Evolutionary conservation across 2,888 invertebrate genomes (phyloP), one percentile per base, ranked within the genome.

Genomic region (Uropetala carovei): DNA sequence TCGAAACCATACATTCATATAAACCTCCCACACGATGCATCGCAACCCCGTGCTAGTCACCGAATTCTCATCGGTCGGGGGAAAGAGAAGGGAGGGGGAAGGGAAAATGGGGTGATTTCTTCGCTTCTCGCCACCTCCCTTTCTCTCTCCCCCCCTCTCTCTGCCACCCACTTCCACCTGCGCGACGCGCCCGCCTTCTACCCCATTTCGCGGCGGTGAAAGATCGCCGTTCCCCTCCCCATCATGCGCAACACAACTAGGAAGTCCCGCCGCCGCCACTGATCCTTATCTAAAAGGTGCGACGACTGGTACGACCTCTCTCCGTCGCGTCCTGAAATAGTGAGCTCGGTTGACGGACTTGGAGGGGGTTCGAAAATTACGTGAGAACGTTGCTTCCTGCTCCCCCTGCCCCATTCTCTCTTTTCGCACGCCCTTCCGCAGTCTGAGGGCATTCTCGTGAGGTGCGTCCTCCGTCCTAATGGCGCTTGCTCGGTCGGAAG

Each of bases 251-350:
- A 43, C 5, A 57, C n/a, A 56, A 18, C 57, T 56, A 56, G 18
- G 14, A 83, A 57, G 56, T 57, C 83, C 83, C 30, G 10, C 57
- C 30, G 10, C 57, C 83, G 83, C 83, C 83, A n/a, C 83, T 83
- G 83, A 83, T 83, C 83, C 57, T 83, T 83, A 83, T 83, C 83
- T 83, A n/a, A 43, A 57, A 83, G 83, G 83, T 83, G 83, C 43
- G 83, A 83, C 83, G 83, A 83, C 83, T 83, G 83, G 83, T 83
- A 83, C 83, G 83, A 57, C 18, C 83, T 83, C 43, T 83, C 83
- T 83, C 83, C 83, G 83, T 83, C 57, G 83, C 83, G 83, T 83
- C 83, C 83, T 83, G 83, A 83, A 83, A 57, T 57, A 83, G 56
- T 83, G 83, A 10, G 83, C 57, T 83, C 16, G 56, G 83, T 83